Conservation (phyloP, 2,888 invertebrate species). For the Aplocera efformata region DNA sequence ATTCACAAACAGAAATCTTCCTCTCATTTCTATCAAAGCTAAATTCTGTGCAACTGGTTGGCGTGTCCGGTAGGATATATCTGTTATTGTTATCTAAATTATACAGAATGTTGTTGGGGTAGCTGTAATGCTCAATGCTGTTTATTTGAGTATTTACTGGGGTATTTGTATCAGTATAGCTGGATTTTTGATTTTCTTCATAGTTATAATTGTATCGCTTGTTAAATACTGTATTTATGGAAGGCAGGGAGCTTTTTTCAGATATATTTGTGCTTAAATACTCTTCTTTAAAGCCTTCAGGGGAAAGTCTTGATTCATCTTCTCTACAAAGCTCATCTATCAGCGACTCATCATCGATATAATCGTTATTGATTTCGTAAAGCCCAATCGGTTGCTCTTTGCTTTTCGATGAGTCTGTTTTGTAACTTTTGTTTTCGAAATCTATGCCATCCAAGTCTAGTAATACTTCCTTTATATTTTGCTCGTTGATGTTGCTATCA, state of each 20-base stretch:
- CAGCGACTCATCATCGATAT: constrained; percentile 71
- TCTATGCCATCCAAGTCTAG: constrained; percentile 68
- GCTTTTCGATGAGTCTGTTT: constrained; percentile 36
- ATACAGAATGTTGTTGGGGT: constrained; percentile 68
- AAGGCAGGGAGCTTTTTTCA: constrained; percentile 61
- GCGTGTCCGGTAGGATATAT: constrained; percentile 65
- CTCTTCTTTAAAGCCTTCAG: constrained; percentile 61
- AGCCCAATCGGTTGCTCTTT: constrained; percentile 38
- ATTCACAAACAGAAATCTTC: constrained; percentile 66
- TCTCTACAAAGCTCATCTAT: constrained; percentile 73
- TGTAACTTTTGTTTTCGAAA: constrained; percentile 58
- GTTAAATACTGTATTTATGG: constrained; percentile 71
- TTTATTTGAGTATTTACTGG: constrained; percentile 36
- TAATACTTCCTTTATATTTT: constrained; percentile 71
- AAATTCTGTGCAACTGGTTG: constrained; percentile 69
- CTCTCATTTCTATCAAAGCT: constrained; percentile 59
- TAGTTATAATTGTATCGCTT: constrained; percentile 59
- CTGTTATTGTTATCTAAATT: constrained; percentile 61
- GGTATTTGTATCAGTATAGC: constrained; percentile 31
- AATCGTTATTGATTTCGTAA: constrained; percentile 54
- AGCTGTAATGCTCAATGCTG: constrained; percentile 70
- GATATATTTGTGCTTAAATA: constrained; percentile 47
- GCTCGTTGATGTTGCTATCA: constrained; percentile 62
- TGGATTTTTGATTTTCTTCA: constrained; percentile 42
- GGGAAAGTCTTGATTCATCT: constrained; percentile 62